Percentiles rank a stretch among this genome's conserved stretches.
These are phyloP conservation scores for Pachyseris speciosa DNA, from an alignment of 64 coral and sea anemone genomes.

Conservation along the genomic window DNA sequence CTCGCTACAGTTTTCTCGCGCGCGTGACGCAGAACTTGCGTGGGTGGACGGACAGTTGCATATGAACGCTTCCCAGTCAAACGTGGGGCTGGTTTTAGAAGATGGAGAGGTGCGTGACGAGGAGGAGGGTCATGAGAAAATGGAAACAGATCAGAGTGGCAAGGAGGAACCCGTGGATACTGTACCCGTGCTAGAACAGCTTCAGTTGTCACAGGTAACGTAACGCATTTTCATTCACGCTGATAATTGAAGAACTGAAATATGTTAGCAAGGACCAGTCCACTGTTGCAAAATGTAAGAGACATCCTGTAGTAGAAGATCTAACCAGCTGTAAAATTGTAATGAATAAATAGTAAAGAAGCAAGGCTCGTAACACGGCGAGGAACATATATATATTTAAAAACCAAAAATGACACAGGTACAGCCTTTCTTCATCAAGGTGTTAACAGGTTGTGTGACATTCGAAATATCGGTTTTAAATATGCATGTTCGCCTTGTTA, in stretches of 20 bases:
- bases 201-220: constrained; percentile 64
- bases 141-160: constrained; percentile 85
- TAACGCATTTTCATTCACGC: neutral
- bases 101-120: constrained; percentile 73
- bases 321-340: no score
- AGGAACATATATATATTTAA: no score
- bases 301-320: no score
- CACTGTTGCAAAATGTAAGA: no score
- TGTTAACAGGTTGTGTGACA: no score
- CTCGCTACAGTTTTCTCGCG: constrained; percentile 92
- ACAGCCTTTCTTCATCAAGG: no score
- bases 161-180: constrained; percentile 83
- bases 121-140: constrained; percentile 75
- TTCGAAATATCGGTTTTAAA: no score
- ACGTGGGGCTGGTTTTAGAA: constrained; percentile 57
- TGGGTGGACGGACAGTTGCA: constrained; percentile 97
- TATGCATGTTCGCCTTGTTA: no score
- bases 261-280: no score
- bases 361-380: no score
- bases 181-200: constrained; percentile 94
- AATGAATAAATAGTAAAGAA: no score
- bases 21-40: constrained; percentile 96
- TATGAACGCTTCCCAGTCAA: constrained; percentile 77
- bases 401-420: no score
- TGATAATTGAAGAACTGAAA: neutral